Conservation (phyloP, 2,797 vertebrate genomes). For the Balearica regulorum region DNA sequence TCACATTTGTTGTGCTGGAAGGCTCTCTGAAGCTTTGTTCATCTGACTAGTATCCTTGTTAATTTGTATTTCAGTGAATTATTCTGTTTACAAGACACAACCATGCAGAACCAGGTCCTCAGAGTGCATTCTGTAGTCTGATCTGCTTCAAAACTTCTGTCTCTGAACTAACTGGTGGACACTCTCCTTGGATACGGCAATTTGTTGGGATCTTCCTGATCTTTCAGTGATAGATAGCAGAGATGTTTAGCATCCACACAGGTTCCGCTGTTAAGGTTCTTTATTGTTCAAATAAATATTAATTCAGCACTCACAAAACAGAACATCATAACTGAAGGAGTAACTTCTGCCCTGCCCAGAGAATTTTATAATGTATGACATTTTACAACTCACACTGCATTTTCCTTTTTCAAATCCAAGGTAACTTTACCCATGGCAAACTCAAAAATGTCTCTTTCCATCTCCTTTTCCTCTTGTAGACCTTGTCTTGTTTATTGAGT, state of each 20-base stretch:
- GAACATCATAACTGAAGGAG: neutral
- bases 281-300: neutral
- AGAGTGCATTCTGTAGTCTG: fast-evolving
- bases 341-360: neutral
- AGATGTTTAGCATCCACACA: neutral
- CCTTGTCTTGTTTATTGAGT: neutral
- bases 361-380: neutral
- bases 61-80: neutral
- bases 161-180: neutral
- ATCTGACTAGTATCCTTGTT: neutral
- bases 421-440: neutral
- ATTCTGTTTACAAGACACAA: neutral
- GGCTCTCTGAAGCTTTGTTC: neutral
- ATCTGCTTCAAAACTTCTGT: neutral
- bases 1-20: neutral
- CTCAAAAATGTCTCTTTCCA: neutral
- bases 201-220: neutral
- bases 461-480: neutral
- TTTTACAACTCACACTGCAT: neutral
- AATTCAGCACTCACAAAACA: neutral
- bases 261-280: neutral
- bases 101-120: neutral
- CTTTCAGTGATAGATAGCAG: neutral
- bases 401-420: neutral
- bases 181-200: neutral